Percentiles rank a stretch among this genome's conserved stretches.
Conservation (phyloP, 2,888 invertebrate species). For the Trachelus stipa region DNA sequence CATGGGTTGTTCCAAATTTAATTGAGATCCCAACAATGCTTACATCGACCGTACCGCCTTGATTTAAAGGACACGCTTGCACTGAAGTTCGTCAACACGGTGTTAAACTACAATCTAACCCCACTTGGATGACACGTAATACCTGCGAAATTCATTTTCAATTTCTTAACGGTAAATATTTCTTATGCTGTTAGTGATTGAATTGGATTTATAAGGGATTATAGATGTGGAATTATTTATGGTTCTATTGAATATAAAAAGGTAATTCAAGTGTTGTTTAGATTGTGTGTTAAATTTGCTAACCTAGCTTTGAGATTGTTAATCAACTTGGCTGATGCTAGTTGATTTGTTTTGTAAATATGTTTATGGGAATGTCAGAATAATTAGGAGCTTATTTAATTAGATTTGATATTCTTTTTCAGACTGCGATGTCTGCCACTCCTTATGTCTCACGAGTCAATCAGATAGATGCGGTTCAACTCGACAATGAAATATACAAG, state of each 20-base stretch:
- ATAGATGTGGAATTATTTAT: neutral
- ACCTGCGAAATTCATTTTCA: neutral
- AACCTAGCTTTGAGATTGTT: neutral
- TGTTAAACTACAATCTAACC: neutral
- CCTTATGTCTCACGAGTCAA: conserved; percentile 60
- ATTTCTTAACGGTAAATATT: neutral
- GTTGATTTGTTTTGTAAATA: neutral
- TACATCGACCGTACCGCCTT: neutral
- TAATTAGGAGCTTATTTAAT: neutral
- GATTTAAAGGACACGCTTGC: neutral
- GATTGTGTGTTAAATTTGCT: neutral
- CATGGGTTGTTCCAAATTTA: neutral
- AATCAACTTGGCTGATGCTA: neutral
- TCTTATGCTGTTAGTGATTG: neutral
- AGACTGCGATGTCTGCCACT: conserved; percentile 39
- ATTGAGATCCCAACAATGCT: neutral
- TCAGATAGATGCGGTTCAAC: conserved; percentile 82
- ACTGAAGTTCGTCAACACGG: neutral
- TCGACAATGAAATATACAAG: conserved; percentile 83
- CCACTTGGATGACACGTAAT: neutral
- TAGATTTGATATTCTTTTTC: neutral
- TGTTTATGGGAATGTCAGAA: neutral
- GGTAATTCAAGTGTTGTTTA: neutral
- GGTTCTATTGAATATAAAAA: neutral
- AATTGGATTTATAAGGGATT: neutral